Evolutionary conservation across 1,140 invertebrate species (phyloP).

Genomic region (Diuraphis noxia): DNA sequence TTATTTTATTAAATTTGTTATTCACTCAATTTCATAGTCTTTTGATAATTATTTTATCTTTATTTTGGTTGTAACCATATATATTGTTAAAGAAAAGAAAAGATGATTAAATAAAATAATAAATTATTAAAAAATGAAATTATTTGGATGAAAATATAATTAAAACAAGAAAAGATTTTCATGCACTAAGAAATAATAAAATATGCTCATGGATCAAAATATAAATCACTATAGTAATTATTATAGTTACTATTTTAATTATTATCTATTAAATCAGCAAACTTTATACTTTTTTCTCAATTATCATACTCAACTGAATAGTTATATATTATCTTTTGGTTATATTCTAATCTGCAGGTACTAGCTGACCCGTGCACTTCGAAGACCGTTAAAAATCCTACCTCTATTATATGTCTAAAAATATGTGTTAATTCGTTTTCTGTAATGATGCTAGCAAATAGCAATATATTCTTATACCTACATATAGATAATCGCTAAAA

Average conservation of each 20-base stretch:
- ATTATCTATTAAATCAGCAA: neutral
- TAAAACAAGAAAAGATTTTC: neutral
- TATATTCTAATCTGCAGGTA: too few species aligned
- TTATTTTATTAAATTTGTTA: neutral
- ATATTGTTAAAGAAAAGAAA: too few species aligned
- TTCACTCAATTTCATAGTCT: neutral
- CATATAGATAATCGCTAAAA: too few species aligned
- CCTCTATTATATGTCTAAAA: too few species aligned
- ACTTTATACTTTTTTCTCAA: neutral
- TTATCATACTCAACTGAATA: neutral
- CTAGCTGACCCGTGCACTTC: too few species aligned
- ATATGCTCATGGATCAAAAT: neutral
- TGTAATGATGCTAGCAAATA: too few species aligned
- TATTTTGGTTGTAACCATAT: neutral
- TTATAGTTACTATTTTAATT: neutral
- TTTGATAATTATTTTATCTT: neutral
- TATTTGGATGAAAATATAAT: neutral
- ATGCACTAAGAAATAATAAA: neutral
- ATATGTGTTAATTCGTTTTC: too few species aligned
- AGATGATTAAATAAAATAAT: neutral
- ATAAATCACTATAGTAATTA: neutral
- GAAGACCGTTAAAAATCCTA: too few species aligned
- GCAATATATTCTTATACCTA: too few species aligned
- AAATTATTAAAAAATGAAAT: neutral
- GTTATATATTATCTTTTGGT: too few species aligned